Evolutionary conservation across 2,797 vertebrate genomes (phyloP).

Genomic region (Nasua narica): DNA sequence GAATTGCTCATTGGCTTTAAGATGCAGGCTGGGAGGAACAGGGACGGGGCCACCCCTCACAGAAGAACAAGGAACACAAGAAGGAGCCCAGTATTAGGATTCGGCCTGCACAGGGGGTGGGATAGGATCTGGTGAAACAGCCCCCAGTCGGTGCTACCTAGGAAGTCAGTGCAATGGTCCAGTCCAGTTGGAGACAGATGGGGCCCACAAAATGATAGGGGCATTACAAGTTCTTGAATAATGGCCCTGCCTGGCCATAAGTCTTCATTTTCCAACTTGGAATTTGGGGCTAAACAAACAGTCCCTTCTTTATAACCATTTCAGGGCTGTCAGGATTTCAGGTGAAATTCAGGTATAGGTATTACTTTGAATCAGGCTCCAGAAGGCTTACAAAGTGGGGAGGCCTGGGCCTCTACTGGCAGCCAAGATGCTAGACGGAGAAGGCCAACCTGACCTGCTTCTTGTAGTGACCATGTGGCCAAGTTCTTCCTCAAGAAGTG

Average conservation of each 20-base stretch:
- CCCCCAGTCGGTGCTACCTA: not conserved
- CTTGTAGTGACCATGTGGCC: not conserved
- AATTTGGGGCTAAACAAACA: not conserved
- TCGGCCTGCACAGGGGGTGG: not conserved
- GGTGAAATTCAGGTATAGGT: too few species aligned
- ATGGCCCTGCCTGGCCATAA: not conserved
- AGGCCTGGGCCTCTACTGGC: not conserved
- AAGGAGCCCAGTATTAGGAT: not conserved
- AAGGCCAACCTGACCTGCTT: not conserved
- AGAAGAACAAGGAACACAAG: not conserved
- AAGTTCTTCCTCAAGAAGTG: not conserved
- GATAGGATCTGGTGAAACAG: not conserved
- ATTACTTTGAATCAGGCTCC: not conserved
- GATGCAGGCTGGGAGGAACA: not conserved
- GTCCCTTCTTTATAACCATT: not conserved
- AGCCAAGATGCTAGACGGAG: not conserved
- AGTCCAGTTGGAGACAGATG: not conserved
- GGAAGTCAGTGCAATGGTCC: not conserved
- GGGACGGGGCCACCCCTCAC: not conserved
- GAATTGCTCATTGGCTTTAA: not conserved
- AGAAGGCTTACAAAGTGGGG: not conserved
- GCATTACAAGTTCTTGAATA: not conserved
- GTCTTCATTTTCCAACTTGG: not conserved
- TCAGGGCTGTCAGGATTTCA: not conserved
- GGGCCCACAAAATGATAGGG: too few species aligned